These are phyloP conservation scores for Panulirus ornatus DNA, from an alignment of 1,140 invertebrate genomes.

Conservation along the genomic window DNA sequence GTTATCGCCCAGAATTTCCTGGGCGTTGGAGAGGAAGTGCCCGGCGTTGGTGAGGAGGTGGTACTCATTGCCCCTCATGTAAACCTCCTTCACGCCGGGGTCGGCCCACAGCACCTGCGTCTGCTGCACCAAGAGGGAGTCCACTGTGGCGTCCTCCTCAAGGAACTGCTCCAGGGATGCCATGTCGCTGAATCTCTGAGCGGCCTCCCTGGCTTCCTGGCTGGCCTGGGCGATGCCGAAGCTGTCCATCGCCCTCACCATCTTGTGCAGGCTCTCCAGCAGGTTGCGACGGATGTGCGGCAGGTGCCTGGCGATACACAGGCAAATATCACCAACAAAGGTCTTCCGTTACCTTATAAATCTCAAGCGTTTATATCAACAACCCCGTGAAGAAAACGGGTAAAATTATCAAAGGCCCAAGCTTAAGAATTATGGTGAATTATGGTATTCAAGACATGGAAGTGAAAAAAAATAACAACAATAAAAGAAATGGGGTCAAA, in stretches of 20 bases:
- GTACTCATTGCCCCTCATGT: constrained; percentile 44
- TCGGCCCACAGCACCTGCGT: constrained; percentile 35
- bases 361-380: no score
- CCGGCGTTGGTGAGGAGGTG: constrained; percentile 62
- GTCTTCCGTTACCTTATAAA: no score
- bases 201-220: constrained; percentile 1
- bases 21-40: constrained; percentile 37
- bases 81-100: constrained; percentile 42
- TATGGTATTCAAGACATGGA: no score
- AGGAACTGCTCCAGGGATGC: constrained; percentile 8
- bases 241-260: not conserved
- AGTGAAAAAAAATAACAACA: no score
- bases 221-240: constrained; percentile 16
- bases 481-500: no score
- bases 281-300: constrained; percentile 58
- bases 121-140: not conserved
- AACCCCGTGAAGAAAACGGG: no score
- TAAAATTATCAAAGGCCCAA: no score
- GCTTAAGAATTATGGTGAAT: no score
- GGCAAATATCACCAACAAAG: no score
- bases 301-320: constrained; percentile 40
- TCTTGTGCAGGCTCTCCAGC: constrained; percentile 59
- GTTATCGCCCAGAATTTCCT: constrained; percentile 41
- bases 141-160: constrained; percentile 12
- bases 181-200: constrained; percentile 38